These are phyloP conservation scores for Pampusana beccarii DNA, from an alignment of 2,113 vertebrate genomes.

Conservation along the genomic window DNA sequence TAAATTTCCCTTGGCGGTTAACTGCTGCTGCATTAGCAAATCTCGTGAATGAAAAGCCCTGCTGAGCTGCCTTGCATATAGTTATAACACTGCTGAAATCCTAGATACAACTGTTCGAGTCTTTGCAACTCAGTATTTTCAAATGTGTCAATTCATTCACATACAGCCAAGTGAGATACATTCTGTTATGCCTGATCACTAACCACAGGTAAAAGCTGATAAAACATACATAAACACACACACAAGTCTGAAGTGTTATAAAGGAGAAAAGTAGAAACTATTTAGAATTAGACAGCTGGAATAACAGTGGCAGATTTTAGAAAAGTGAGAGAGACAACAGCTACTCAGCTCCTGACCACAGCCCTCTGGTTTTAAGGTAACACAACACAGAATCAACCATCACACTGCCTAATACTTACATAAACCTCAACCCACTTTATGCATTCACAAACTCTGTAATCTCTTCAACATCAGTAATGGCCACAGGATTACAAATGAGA, in stretches of 20 bases:
- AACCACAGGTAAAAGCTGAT: not conserved
- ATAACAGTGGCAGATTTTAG: not conserved
- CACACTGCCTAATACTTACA: not conserved
- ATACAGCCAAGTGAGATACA: not conserved
- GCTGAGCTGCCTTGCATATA: not conserved
- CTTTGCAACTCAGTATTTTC: not conserved
- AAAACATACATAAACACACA: not conserved
- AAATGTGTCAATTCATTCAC: not conserved
- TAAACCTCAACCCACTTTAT: not conserved
- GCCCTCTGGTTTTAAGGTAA: not conserved
- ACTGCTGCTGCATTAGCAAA: slow-evolving; percentile 35
- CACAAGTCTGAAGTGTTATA: not conserved
- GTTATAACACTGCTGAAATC: not conserved
- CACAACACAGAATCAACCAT: not conserved
- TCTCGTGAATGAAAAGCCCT: slow-evolving; percentile 40
- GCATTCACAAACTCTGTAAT: not conserved
- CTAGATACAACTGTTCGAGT: not conserved
- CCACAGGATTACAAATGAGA: not conserved
- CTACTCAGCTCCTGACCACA: not conserved
- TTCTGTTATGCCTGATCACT: not conserved
- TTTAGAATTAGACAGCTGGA: not conserved
- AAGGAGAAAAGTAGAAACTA: not conserved
- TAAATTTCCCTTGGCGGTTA: slow-evolving; percentile 50
- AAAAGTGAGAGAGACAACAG: not conserved
- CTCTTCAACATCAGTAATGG: not conserved